Evolutionary conservation across 2,888 invertebrate species (phyloP).

Genomic region (Scelioninae gen. 2): DNA sequence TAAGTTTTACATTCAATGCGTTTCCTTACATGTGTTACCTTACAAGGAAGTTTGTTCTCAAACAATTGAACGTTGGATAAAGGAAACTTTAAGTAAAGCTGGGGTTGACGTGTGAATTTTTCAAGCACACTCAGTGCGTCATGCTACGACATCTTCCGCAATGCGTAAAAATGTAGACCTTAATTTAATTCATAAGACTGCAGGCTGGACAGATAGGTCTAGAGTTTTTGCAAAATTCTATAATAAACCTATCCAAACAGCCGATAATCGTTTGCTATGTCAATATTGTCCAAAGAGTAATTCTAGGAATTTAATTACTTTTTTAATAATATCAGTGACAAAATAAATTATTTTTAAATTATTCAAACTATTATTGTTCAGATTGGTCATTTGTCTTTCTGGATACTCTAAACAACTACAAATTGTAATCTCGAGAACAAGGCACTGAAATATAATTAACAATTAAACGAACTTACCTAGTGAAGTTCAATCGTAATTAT

Average conservation of each 20-base stretch:
- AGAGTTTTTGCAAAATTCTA: neutral
- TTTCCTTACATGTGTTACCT: neutral
- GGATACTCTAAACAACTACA: conserved; percentile 7
- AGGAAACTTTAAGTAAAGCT: neutral
- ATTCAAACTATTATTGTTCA: too few species aligned
- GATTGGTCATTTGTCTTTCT: too few species aligned
- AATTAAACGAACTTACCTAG: conserved; percentile 8
- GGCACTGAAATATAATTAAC: conserved; percentile 6
- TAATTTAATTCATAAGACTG: neutral
- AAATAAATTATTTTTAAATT: too few species aligned
- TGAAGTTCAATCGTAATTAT: conserved; percentile 10
- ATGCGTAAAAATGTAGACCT: neutral
- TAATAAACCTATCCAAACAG: neutral
- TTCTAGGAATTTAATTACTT: too few species aligned
- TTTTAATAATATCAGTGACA: too few species aligned
- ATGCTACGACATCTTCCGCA: neutral
- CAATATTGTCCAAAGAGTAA: too few species aligned
- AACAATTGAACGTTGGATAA: neutral
- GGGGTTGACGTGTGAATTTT: neutral
- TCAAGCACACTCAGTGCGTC: neutral
- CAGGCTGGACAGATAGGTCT: conserved; percentile 1
- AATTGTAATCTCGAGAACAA: conserved; percentile 3
- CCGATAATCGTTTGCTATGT: neutral
- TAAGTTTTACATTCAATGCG: conserved; percentile 1
- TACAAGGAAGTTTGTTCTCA: neutral